Conservation (phyloP, 2,888 invertebrate species). For the Brachyptera putata region DNA sequence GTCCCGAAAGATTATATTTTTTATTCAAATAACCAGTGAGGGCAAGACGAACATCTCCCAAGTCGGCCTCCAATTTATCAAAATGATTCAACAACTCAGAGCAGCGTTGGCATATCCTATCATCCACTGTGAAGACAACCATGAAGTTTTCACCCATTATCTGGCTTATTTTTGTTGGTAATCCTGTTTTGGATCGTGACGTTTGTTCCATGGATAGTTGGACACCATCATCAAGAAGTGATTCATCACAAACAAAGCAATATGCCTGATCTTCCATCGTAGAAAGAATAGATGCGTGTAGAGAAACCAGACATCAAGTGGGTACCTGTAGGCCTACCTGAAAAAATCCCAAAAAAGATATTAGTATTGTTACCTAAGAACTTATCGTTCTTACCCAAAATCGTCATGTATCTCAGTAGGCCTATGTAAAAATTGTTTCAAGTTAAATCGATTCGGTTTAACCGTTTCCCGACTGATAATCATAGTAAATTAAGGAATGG, state of each 20-base stretch:
- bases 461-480: too few species aligned
- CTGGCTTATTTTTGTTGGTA: slow-evolving; percentile 50
- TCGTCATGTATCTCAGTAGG: too few species aligned
- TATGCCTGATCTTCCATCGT: slow-evolving; percentile 30
- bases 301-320: too few species aligned
- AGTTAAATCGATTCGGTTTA: too few species aligned
- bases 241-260: slow-evolving; percentile 48
- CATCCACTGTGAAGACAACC: slow-evolving; percentile 48
- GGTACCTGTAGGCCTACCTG: too few species aligned
- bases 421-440: too few species aligned
- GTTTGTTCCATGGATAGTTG: slow-evolving; percentile 40
- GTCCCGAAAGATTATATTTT: slow-evolving; percentile 36
- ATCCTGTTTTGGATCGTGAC: slow-evolving; percentile 45
- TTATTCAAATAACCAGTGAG: slow-evolving; percentile 35
- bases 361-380: too few species aligned
- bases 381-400: too few species aligned
- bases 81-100: slow-evolving; percentile 47
- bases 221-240: slow-evolving; percentile 40
- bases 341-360: too few species aligned
- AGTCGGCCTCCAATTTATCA: slow-evolving; percentile 48
- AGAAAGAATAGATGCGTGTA: too few species aligned
- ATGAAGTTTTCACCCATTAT: slow-evolving; percentile 49
- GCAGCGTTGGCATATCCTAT: slow-evolving; percentile 48
- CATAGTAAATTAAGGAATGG: too few species aligned
- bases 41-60: slow-evolving; percentile 42